Conservation (phyloP, 1,140 invertebrate species). For the Marisa cornuarietis region DNA sequence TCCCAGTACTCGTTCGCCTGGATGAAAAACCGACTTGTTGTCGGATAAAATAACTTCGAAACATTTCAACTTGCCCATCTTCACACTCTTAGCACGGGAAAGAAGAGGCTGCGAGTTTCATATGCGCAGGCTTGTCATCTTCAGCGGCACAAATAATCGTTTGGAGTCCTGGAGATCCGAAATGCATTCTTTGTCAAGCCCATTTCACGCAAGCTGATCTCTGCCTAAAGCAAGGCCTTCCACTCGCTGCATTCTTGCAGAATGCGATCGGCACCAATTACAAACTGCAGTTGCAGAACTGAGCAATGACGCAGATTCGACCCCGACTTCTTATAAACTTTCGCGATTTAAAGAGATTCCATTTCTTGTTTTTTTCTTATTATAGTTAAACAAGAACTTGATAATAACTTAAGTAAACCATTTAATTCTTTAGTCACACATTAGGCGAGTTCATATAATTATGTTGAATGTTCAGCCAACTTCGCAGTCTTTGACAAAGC, state of each 20-base stretch:
- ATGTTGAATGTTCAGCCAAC: neutral
- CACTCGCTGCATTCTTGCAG: conserved; percentile 30
- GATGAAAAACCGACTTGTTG: conserved; percentile 68
- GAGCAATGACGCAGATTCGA: neutral
- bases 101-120: neutral
- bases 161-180: conserved; percentile 15
- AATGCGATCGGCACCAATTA: conserved; percentile 15
- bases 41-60: conserved; percentile 67
- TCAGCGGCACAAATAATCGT: conserved; percentile 8
- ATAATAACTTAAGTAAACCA: too few relatives aligned
- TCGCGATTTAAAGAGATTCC: neutral
- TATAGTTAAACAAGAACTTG: neutral
- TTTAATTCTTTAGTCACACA: neutral
- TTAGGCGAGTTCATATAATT: neutral
- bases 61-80: conserved; percentile 68
- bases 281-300: conserved; percentile 11
- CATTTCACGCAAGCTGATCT: neutral
- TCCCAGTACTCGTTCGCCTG: conserved; percentile 66
- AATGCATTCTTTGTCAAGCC: conserved; percentile 18
- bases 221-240: neutral
- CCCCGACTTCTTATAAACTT: neutral
- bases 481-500: neutral
- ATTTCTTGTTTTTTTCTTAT: neutral
- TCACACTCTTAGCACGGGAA: conserved; percentile 13
- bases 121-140: neutral